A percentile compares a stretch with the other conserved stretches of the same genome.
These are phyloP conservation scores for Neomorphus geoffroyi DNA, from an alignment of 2,797 vertebrate species.

Conservation along the genomic window DNA sequence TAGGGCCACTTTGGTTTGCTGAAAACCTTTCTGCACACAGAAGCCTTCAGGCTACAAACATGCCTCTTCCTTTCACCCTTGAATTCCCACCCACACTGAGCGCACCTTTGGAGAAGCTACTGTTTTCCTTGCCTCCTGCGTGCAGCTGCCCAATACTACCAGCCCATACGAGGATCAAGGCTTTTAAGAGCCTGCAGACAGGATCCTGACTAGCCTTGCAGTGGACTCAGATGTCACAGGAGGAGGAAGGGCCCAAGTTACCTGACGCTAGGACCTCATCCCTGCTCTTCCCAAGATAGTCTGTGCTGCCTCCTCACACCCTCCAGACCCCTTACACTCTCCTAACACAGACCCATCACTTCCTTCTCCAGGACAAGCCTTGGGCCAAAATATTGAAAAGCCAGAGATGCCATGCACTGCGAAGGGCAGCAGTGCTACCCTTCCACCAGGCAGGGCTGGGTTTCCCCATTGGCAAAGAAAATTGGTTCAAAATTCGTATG, in stretches of 20 bases:
- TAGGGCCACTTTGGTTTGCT: neutral
- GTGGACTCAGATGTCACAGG: neutral
- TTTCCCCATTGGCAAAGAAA: neutral
- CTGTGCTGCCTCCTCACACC: neutral
- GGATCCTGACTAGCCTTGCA: neutral
- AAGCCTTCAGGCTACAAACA: neutral
- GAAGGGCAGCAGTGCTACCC: rapidly evolving
- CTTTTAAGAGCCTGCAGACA: neutral
- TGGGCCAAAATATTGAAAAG: neutral
- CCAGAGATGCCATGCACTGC: rapidly evolving
- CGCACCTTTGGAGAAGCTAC: neutral
- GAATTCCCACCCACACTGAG: neutral
- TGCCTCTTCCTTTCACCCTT: neutral
- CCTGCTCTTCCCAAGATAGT: rapidly evolving
- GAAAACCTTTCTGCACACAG: neutral
- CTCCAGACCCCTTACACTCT: neutral
- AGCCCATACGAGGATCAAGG: rapidly evolving
- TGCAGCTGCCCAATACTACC: neutral
- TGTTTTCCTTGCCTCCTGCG: neutral
- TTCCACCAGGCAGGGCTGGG: neutral
- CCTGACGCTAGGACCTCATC: neutral
- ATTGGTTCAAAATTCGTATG: rapidly evolving
- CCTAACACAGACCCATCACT: neutral
- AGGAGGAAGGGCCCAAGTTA: neutral
- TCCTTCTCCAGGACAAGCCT: neutral